phyloP scores from a whole-genome alignment of 2,888 invertebrate genomes.

The Periphyllus acericola region DNA sequence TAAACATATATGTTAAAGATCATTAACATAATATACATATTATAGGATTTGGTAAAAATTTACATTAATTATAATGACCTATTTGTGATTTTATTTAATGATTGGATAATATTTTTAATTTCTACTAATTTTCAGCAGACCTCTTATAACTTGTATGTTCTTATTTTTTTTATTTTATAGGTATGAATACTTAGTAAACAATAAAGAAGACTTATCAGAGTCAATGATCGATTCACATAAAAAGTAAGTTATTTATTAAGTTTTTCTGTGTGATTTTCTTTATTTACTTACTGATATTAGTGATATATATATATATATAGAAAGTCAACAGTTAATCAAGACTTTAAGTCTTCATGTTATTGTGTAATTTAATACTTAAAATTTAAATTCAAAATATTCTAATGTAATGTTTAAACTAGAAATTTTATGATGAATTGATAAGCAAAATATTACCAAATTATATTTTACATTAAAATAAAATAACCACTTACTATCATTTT shows the following conservation, averaged over 20 bases:
- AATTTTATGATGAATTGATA: too few relatives aligned
- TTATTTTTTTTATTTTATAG: slow-evolving; percentile 64
- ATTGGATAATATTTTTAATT: neutral
- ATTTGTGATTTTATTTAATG: neutral
- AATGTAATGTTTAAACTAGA: neutral
- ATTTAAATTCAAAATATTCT: neutral
- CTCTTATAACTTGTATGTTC: neutral
- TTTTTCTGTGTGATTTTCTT: neutral
- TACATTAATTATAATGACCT: too few relatives aligned
- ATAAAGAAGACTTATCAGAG: slow-evolving; percentile 66
- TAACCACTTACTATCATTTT: too few relatives aligned
- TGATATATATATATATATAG: too few relatives aligned
- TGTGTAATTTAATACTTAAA: neutral
- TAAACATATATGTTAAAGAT: too few relatives aligned
- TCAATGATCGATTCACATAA: slow-evolving; percentile 74
- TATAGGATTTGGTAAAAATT: too few relatives aligned
- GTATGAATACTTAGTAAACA: slow-evolving; percentile 67
- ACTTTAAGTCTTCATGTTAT: too few relatives aligned
- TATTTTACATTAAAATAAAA: neutral
- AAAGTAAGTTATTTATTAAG: slow-evolving; percentile 70
- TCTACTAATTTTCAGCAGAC: neutral
- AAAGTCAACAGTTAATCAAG: too few relatives aligned
- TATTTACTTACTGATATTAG: too few relatives aligned
- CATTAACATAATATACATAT: too few relatives aligned
- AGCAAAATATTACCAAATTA: neutral